Base-by-base conservation (phyloP, 1,140 invertebrate genomes). In the Sycophila sp. region DNA sequence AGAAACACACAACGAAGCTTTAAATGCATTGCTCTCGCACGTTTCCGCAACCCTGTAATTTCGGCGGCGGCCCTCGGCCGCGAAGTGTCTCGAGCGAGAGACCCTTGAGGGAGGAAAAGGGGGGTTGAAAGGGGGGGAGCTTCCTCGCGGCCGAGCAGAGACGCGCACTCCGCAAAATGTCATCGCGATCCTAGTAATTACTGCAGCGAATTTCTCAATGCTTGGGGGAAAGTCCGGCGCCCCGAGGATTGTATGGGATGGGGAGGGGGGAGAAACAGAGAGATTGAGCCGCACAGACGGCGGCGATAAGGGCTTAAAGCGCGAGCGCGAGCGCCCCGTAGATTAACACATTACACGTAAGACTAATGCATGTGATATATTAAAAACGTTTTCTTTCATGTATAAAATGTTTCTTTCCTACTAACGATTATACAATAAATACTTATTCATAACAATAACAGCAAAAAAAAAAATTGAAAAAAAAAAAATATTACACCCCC, bases 361-460 rank as follows among this genome's bases (percentile, higher is more conserved):
- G 17, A n/a, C 55, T 42, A 77, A 76, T 78, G 68, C 72, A 17
- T 59, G 74, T 77, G 69, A 77, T 78, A 75, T 78, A 76, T 78
- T 76, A 78, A 75, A 78, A 77, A 77, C 47, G 67, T 78, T 78
- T n/a, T n/a, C n/a, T n/a, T n/a, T n/a, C n/a, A n/a, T 73, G 75
- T 78, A 79, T 80, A 82, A 83, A 83, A 79, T 72, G 69, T 72
- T 72, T 65, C 71, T 80, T n/a, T n/a, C n/a, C 74, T 80, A 80
- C 75, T 75, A 80, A 81, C 75, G 78, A 84, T 83, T 81, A 83
- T 69, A 77, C 77, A 84, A 84, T 84, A 85, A 85, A 85, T 84
- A 84, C 80, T 84, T 82, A 84, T 78, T 81, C 77, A 79, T 81
- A 83, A 80, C 71, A 80, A 78, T 73, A 79, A 78, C 74, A 73